Conservation (phyloP, 2,888 invertebrate species). For the Cryptus viduatorius region DNA sequence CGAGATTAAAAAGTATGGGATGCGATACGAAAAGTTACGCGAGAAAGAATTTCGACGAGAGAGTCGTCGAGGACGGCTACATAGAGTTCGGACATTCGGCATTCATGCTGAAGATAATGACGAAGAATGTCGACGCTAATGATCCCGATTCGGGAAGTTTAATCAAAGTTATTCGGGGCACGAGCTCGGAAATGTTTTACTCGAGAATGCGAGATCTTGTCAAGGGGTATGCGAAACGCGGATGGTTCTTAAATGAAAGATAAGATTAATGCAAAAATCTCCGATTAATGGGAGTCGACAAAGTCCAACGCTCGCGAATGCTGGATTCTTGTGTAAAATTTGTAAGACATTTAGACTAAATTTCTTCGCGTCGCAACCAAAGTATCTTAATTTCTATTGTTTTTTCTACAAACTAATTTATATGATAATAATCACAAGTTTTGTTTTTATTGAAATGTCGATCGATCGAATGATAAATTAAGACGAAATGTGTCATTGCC, state of each 20-base stretch:
- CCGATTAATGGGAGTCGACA: too few species aligned
- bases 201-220: conserved; percentile 70
- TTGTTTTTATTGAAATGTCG: too few species aligned
- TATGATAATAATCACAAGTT: too few species aligned
- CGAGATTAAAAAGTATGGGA: conserved; percentile 83
- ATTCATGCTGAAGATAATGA: conserved; percentile 78
- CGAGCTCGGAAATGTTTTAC: conserved; percentile 68
- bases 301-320: too few species aligned
- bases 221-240: conserved; percentile 59
- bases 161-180: conserved; percentile 42
- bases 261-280: too few species aligned
- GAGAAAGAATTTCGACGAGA: conserved; percentile 73
- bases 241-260: conserved; percentile 66
- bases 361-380: too few species aligned
- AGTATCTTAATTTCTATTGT: too few species aligned
- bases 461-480: too few species aligned
- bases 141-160: conserved; percentile 63
- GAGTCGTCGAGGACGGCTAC: conserved; percentile 72
- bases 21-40: conserved; percentile 79
- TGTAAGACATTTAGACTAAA: too few species aligned
- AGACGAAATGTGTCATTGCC: too few species aligned
- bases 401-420: too few species aligned
- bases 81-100: conserved; percentile 77
- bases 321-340: too few species aligned
- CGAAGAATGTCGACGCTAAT: conserved; percentile 69